Percentiles rank a stretch among this genome's conserved stretches.
phyloP scores from a whole-genome alignment of 2,888 invertebrate genomes.

The Ophioninae sp. region DNA sequence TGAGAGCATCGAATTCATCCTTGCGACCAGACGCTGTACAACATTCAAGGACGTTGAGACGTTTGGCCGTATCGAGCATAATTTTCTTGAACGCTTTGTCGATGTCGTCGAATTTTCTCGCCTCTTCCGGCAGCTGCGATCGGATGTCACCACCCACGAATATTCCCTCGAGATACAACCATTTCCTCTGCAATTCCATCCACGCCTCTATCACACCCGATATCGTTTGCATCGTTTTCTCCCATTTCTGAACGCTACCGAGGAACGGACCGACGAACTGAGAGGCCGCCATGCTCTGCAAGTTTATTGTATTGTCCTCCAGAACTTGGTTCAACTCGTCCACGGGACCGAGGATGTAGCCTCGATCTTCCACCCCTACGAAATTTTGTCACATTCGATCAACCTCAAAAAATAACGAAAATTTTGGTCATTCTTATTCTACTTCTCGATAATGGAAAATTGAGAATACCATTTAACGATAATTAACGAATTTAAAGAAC shows the following conservation, averaged over 20 bases:
- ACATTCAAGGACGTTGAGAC: slow-evolving; percentile 90
- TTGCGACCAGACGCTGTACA: slow-evolving; percentile 89
- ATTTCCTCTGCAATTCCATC: slow-evolving; percentile 93
- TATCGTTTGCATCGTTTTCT: slow-evolving; percentile 89
- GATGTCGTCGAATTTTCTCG: slow-evolving; percentile 94
- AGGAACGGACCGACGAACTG: slow-evolving; percentile 95
- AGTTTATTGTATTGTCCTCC: slow-evolving; percentile 94
- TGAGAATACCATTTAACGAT: too few species aligned
- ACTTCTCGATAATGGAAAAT: too few species aligned
- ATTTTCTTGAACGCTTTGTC: slow-evolving; percentile 91
- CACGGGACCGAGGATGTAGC: slow-evolving; percentile 90
- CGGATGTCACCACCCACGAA: slow-evolving; percentile 95
- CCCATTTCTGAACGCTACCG: slow-evolving; percentile 92
- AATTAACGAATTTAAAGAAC: too few species aligned
- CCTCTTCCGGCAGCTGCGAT: slow-evolving; percentile 93
- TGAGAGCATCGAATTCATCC: slow-evolving; percentile 88
- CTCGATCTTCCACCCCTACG: slow-evolving; percentile 87
- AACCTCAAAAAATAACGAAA: background rate
- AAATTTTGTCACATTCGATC: slow-evolving; percentile 71
- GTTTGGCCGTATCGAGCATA: slow-evolving; percentile 92
- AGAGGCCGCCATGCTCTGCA: slow-evolving; percentile 95
- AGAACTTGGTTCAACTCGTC: slow-evolving; percentile 91
- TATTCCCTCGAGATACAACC: slow-evolving; percentile 96
- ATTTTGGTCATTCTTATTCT: background rate
- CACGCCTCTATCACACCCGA: slow-evolving; percentile 94